Evolutionary conservation across 2,113 vertebrate genomes (phyloP).

Genomic region (Tamias sibiricus): DNA sequence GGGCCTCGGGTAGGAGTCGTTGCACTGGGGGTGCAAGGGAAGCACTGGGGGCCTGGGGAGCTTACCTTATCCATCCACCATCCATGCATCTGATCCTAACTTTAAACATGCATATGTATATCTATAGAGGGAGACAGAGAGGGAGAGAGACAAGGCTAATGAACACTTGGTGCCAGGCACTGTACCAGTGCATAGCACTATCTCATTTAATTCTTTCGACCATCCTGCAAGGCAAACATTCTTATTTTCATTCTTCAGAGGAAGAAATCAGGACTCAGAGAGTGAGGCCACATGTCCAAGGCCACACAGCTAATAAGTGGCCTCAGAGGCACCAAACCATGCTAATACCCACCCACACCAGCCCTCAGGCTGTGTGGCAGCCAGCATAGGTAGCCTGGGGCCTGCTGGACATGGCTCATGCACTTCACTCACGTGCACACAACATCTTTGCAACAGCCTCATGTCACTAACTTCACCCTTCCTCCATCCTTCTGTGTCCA

Average conservation of each 20-base stretch:
- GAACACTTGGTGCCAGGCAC: neutral
- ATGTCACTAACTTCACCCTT: neutral
- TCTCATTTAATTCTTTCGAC: neutral
- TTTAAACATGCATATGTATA: neutral
- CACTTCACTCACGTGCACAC: no score
- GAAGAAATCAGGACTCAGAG: neutral
- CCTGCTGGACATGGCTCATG: neutral
- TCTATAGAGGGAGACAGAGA: neutral
- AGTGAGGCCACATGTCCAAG: neutral
- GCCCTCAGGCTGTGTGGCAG: neutral
- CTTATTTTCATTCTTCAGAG: neutral
- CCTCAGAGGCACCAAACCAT: neutral
- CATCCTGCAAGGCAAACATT: neutral
- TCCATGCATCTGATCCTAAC: neutral
- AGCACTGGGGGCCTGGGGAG: neutral
- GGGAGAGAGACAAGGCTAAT: accelerated
- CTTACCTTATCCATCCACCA: neutral
- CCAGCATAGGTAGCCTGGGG: neutral
- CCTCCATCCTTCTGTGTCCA: neutral
- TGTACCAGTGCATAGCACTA: neutral
- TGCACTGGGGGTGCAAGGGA: no score
- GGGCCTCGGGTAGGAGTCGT: neutral
- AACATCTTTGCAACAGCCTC: no score
- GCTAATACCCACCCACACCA: neutral
- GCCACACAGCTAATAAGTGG: neutral